Evolutionary conservation across 2,888 invertebrate species (phyloP), one percentile per base, ranked within the genome.

Genomic region (Acrocera orbiculus): DNA sequence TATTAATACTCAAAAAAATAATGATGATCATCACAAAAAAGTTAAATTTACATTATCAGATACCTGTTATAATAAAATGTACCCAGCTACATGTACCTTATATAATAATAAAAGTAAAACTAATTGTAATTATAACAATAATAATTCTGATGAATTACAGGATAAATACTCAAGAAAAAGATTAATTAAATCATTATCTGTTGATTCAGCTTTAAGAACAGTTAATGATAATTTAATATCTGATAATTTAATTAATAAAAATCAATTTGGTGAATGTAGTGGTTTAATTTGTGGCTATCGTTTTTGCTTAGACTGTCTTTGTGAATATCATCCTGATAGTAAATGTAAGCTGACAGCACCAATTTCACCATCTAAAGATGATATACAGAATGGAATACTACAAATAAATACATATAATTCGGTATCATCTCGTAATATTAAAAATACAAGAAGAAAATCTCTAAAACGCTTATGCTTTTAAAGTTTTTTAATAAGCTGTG

Each of bases 281-380:
- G 35, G 40, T 8, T 13, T 40, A n/a, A 15, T 16, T 11, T 54
- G 53, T 34, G 43, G 42, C 22, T 54, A 46, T 34, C 44, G 44
- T 4, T 53, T 53, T 27, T 53, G 53, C 30, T 27, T 46, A 2
- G 44, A 49, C 15, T 53, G 53, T 36, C 42, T 41, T n/a, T 46
- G 46, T 22, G 43, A 44, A 10, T 47, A 50, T 30, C 53, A 53
- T 47, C 55, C 49, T 2, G 54, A 49, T 14, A 35, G 38, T 20
- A 47, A 42, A 11, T 53, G 53, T 27, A 44, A 42, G 16, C 47
- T 48, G 8, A 42, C 52, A 20, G 46, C 47, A 14, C n/a, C n/a
- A 5, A 23, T 11, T 23, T 54, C 53, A 9, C 53, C 53, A 5
- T 50, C 55, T 1, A 53, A 54, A 30, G 40, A 40, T 17, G 40